Base-by-base conservation (phyloP, 2,113 vertebrate species). In the Puma concolor region DNA sequence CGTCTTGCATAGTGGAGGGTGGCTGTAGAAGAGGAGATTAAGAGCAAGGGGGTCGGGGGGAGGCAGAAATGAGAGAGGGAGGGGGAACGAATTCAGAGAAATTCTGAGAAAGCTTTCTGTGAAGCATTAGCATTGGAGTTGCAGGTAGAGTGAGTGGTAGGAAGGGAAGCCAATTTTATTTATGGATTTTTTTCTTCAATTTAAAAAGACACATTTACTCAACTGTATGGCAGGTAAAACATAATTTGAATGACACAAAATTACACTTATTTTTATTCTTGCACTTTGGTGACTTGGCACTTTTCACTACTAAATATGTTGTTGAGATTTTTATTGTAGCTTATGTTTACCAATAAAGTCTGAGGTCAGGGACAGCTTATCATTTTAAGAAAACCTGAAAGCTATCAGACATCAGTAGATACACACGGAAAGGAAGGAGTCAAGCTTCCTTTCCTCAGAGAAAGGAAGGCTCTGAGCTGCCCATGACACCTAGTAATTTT, bases 361-460 rank as follows among this genome's bases (percentile, higher is more conserved):
- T 84, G 71, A 57, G 16, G 8, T 85, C 16, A 44, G 11, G 48
- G 48, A 69, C 6, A 92, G 74, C 80, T 86, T 64, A 80, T 1
- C 41, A 88, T 93, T n/a, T 90, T 91, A 85, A 79, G 27, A 92
- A 92, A 76, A 64, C 4, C 23, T 66, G n/a, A 94, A 94, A 95
- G 15, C 19, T 31, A 85, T 33, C 44, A 27, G 4, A 60, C 66
- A 38, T 44, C 36, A 76, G 36, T 57, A 38, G 19, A 48, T n/a
- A 0, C 63, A 7, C 36, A 88, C 63, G 4, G 41, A 80, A 63
- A 83, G 16, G 33, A 95, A 84, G 29, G 19, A 41, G 8, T 21
- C 15, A 57, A n/a, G n/a, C n/a, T n/a, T n/a, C n/a, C n/a, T n/a
- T n/a, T n/a, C n/a, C n/a, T n/a, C n/a, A n/a, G n/a, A n/a, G n/a